Conservation (phyloP, 1,140 invertebrate genomes). For the Armadillidium nasatum region DNA sequence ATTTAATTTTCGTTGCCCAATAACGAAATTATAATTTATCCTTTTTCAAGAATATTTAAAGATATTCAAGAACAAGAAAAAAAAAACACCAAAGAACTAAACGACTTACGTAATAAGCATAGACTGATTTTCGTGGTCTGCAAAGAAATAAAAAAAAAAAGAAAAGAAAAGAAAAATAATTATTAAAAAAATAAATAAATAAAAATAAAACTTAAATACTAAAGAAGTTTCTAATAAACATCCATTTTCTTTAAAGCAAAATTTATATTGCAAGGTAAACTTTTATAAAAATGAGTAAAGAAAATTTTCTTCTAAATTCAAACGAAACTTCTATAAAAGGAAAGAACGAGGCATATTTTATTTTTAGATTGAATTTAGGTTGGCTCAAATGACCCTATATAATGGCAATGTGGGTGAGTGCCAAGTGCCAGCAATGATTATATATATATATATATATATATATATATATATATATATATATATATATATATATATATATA, state of each 20-base stretch:
- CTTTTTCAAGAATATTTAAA: too few species aligned
- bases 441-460: conserved; percentile 5
- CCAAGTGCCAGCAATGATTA: not conserved
- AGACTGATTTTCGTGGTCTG: conserved; percentile 48
- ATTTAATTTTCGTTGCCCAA: too few species aligned
- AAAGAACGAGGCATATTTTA: not conserved
- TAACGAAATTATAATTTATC: too few species aligned
- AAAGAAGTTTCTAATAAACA: too few species aligned
- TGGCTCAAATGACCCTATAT: not conserved
- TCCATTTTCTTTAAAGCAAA: not conserved
- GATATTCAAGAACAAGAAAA: too few species aligned
- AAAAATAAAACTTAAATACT: too few species aligned
- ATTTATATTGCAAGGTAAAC: not conserved
- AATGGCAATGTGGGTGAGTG: not conserved
- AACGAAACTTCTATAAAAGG: not conserved
- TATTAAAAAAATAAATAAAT: too few species aligned
- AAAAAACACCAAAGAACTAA: too few species aligned
- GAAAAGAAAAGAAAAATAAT: not conserved
- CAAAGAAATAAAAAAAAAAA: conserved; percentile 24
- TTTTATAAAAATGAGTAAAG: not conserved
- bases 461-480: too few species aligned
- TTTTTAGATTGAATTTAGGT: not conserved
- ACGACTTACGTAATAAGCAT: conserved; percentile 48
- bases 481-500: too few species aligned
- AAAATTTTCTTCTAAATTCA: not conserved